Base-by-base conservation (phyloP, 2,888 invertebrate species). In the Portevinia maculata region DNA sequence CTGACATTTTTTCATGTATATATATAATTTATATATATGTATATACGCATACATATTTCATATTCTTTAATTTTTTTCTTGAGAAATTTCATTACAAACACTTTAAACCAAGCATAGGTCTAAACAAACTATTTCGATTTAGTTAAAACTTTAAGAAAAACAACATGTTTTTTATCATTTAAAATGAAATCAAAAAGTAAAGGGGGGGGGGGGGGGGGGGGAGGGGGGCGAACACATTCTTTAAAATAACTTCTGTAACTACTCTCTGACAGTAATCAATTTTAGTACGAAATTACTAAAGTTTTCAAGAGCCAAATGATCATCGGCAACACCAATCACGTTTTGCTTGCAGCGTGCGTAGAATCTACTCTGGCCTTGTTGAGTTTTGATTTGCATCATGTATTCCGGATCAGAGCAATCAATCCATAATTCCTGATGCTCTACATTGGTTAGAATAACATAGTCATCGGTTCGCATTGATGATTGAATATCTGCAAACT, bases 381-480 rank as follows among this genome's bases (percentile, higher is more conserved):
- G 76, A 15, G 86, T 86, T 30, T 79, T 65, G 13, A 89, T 55
- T 39, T 87, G 86, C 6, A 87, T 88, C 4, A 90, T 78, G 64
- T 87, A 86, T 6, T 86, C 84, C 0, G 89, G 90, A 86, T 89
- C 90, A 1, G 84, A 39, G 8, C 86, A 85, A 70, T 86, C 88
- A 9, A 90, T 87, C 90, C 90, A 90, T 15, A 89, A 85, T 74
- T 90, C 90, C 32, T 88, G 88, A 9, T 87, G 86, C 13, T 84
- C 83, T 7, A 69, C 44, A 0, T 88, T 86, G 19, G 87, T 87
- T 0, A 89, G 73, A 17, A 90, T 86, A 4, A 90, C 50, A 79
- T 89, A 88, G 84, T 90, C 88, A 2, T 88, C 88, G 0, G 88
- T 89, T 71, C 87, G 88, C 13, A 89, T 84, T 5, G 88, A 86